phyloP scores from a whole-genome alignment of 2,797 vertebrate species.

The Taenioides sp. region DNA sequence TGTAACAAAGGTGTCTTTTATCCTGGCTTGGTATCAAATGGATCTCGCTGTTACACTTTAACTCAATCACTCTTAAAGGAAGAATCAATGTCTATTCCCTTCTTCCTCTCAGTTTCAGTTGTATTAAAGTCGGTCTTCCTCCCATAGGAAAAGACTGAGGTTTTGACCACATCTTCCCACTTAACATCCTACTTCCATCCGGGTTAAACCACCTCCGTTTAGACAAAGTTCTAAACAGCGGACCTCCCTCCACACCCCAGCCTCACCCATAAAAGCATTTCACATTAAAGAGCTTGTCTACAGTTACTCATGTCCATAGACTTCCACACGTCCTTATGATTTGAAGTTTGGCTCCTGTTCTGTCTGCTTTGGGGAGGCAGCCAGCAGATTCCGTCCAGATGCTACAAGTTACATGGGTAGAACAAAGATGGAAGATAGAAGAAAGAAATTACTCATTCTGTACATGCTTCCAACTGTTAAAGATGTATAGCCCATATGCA shows the following conservation, averaged over 20 bases:
- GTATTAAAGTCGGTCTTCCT: not conserved
- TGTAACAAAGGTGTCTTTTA: slow-evolving; percentile 23
- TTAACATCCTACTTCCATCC: slow-evolving; percentile 18
- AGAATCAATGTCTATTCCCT: slow-evolving; percentile 8
- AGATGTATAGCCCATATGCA: not conserved
- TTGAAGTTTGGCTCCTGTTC: slow-evolving; percentile 43
- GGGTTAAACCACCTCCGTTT: slow-evolving; percentile 12
- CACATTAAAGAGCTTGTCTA: slow-evolving; percentile 3
- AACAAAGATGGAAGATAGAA: slow-evolving; percentile 3
- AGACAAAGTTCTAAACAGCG: slow-evolving; percentile 4
- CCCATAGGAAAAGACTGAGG: not conserved
- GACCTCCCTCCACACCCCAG: no score
- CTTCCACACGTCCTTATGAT: slow-evolving; percentile 48
- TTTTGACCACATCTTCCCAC: slow-evolving; percentile 18
- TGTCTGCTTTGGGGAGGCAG: slow-evolving; percentile 24
- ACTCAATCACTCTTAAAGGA: slow-evolving; percentile 18
- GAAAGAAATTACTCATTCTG: not conserved
- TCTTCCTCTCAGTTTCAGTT: not conserved
- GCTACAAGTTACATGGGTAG: slow-evolving; percentile 54
- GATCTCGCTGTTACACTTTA: slow-evolving; percentile 29
- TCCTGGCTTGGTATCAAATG: slow-evolving; percentile 32
- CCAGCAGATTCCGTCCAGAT: slow-evolving; percentile 56
- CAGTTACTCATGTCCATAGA: slow-evolving; percentile 30
- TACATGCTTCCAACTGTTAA: not conserved
- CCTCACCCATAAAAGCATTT: no score